Conservation (phyloP, 2,797 vertebrate genomes). For the Hephaestus fuliginosus region DNA sequence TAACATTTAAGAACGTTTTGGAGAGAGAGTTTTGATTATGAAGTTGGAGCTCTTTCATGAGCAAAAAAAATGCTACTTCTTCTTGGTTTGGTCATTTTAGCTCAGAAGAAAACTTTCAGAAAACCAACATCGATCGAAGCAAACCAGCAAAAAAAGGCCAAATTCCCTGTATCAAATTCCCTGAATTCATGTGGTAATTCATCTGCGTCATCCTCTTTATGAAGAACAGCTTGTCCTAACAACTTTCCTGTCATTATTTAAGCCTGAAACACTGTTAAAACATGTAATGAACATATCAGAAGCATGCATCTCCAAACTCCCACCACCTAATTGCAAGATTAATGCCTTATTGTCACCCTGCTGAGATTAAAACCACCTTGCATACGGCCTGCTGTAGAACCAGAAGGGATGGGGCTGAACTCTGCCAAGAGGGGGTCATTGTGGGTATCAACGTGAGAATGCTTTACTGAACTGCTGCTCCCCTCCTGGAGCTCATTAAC, state of each 20-base stretch:
- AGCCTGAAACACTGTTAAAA: background rate
- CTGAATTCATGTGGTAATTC: background rate
- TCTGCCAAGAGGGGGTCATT: slow-evolving; percentile 48
- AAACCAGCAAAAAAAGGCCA: background rate
- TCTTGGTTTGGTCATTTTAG: background rate
- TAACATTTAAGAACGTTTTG: slow-evolving; percentile 4
- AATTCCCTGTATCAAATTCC: background rate
- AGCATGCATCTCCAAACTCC: slow-evolving; percentile 13
- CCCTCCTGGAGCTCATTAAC: slow-evolving; percentile 73
- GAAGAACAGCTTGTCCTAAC: background rate
- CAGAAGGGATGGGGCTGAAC: slow-evolving; percentile 27
- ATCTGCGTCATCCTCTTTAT: background rate
- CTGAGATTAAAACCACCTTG: slow-evolving; percentile 52
- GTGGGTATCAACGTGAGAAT: slow-evolving; percentile 58
- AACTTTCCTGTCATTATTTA: background rate
- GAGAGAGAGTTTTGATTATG: background rate
- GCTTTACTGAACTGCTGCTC: slow-evolving; percentile 58
- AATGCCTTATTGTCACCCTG: slow-evolving; percentile 34
- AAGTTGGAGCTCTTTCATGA: background rate
- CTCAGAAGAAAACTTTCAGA: background rate
- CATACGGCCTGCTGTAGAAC: slow-evolving; percentile 15
- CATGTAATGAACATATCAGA: slow-evolving; percentile 24
- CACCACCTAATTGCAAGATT: slow-evolving; percentile 57
- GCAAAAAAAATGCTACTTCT: background rate
- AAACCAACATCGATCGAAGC: background rate